Evolutionary conservation across 2,797 vertebrate species (phyloP).

Genomic region (Glossophaga mutica): DNA sequence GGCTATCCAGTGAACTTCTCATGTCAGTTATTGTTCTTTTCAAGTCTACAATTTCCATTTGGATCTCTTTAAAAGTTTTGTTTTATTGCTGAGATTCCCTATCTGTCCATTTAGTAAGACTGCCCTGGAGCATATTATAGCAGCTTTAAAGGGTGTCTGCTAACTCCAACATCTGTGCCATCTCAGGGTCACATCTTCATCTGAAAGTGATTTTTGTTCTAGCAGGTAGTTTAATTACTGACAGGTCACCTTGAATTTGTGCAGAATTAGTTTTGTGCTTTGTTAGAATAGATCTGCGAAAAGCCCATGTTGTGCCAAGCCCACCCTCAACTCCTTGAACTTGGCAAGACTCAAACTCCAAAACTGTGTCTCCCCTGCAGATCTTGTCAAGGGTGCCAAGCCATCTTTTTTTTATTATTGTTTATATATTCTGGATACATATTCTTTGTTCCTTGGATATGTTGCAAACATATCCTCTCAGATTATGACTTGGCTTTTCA

Average conservation of each 20-base stretch:
- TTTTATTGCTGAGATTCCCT: neutral
- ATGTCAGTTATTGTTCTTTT: neutral
- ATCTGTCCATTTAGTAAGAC: neutral
- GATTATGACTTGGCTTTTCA: neutral
- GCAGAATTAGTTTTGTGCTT: constrained; percentile 8
- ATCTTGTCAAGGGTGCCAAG: neutral
- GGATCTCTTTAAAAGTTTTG: neutral
- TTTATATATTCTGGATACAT: neutral
- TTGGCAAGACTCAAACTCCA: neutral
- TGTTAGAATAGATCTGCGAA: neutral
- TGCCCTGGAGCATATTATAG: neutral
- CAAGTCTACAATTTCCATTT: neutral
- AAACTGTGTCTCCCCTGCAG: neutral
- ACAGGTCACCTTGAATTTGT: neutral
- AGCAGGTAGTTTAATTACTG: neutral
- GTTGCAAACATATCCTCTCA: neutral
- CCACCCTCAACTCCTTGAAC: neutral
- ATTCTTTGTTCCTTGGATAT: neutral
- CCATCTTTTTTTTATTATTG: neutral
- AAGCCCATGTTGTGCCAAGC: neutral
- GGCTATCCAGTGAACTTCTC: neutral
- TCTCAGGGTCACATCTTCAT: neutral
- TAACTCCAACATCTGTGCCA: neutral
- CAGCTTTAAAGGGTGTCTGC: neutral
- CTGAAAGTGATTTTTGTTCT: constrained; percentile 26